phyloP scores from a whole-genome alignment of 2,113 vertebrate species.

The Rhipidura dahli region DNA sequence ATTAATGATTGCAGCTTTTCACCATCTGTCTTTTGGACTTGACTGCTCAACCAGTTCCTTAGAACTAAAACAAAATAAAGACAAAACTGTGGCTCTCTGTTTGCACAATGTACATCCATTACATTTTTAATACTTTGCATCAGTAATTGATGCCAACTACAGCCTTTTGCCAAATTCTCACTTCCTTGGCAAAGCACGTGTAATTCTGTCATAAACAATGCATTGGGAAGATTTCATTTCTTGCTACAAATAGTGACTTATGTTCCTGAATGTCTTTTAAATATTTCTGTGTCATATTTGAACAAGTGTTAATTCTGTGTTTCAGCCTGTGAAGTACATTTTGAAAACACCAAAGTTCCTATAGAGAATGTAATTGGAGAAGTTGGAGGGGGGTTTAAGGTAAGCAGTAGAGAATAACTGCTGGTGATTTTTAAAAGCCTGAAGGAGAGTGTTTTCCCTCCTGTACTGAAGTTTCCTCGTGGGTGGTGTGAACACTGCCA shows the following conservation, averaged over 20 bases:
- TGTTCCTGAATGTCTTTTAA: background rate
- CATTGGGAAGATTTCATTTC: background rate
- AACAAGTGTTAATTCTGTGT: background rate
- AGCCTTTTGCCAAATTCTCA: background rate
- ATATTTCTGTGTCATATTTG: background rate
- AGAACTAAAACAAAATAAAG: background rate
- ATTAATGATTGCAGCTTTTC: background rate
- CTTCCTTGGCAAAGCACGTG: background rate
- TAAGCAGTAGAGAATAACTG: slow-evolving; percentile 39
- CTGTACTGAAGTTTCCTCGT: background rate
- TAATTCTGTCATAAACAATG: background rate
- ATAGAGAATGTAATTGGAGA: slow-evolving; percentile 94
- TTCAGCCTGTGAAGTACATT: slow-evolving; percentile 91
- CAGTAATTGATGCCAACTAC: background rate
- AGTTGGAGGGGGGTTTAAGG: slow-evolving; percentile 96
- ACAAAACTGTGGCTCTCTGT: background rate
- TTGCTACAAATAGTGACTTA: background rate
- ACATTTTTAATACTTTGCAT: background rate
- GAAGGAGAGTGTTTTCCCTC: background rate
- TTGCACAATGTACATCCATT: background rate
- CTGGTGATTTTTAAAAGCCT: background rate
- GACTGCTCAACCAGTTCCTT: background rate
- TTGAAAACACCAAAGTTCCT: slow-evolving; percentile 91
- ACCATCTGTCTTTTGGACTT: background rate
- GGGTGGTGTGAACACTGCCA: background rate